Conservation (phyloP, 1,140 invertebrate genomes). For the Scaptomyza graminum region DNA sequence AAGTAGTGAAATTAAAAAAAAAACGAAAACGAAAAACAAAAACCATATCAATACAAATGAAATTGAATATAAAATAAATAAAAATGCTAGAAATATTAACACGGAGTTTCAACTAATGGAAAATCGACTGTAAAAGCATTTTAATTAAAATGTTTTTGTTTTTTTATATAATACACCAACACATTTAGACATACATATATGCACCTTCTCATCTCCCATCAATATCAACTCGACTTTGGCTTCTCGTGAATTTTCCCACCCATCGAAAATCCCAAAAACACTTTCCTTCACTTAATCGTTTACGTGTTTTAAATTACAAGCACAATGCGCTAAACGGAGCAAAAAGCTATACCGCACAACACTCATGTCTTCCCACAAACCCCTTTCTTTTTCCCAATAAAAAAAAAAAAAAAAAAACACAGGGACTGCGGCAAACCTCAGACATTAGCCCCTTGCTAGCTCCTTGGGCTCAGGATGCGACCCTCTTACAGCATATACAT, state of each 20-base stretch:
- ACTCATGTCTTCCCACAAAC: not conserved
- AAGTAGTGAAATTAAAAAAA: conserved; percentile 55
- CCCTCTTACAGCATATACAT: conserved; percentile 53
- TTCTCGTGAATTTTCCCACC: too few species aligned
- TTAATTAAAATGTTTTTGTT: conserved; percentile 28
- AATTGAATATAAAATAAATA: conserved; percentile 74
- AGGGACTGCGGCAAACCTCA: conserved; percentile 35
- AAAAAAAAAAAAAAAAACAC: not conserved
- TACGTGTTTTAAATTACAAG: conserved; percentile 51
- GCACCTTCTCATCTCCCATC: not conserved
- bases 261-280: conserved; percentile 15
- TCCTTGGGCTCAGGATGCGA: conserved; percentile 50
- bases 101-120: conserved; percentile 51
- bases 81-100: conserved; percentile 75
- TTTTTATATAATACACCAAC: conserved; percentile 15
- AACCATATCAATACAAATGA: conserved; percentile 73
- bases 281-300: conserved; percentile 35
- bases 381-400: not conserved
- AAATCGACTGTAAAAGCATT: conserved; percentile 32
- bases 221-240: not conserved
- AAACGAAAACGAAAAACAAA: conserved; percentile 35
- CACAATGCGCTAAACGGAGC: conserved; percentile 39
- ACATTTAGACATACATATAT: too few species aligned
- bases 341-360: conserved; percentile 22
- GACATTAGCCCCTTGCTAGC: conserved; percentile 54